Conservation (phyloP, 2,797 vertebrate species). For the Delichon dasypus region DNA sequence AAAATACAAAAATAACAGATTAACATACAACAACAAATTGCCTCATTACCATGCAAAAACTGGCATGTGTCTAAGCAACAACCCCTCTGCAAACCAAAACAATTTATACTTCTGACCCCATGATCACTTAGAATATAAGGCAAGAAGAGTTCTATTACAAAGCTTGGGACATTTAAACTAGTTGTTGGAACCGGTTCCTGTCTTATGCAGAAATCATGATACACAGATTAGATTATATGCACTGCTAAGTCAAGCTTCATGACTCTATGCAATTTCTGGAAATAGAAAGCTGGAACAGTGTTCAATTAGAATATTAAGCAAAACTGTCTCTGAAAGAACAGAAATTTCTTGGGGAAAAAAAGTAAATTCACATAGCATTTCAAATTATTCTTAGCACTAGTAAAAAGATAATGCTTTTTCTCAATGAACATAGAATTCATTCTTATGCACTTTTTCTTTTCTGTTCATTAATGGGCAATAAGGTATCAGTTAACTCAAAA, state of each 20-base stretch:
- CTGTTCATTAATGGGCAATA: not conserved
- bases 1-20: slow-evolving; percentile 22
- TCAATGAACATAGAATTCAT: not conserved
- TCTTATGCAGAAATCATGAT: not conserved
- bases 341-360: not conserved
- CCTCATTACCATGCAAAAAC: not conserved
- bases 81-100: not conserved
- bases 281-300: not conserved
- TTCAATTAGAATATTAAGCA: not conserved
- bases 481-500: not conserved
- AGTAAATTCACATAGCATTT: not conserved
- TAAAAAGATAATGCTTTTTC: not conserved
- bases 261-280: not conserved
- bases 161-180: not conserved
- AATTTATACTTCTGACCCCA: not conserved
- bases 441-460: rapidly evolving
- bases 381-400: not conserved
- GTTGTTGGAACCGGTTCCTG: not conserved
- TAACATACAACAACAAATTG: slow-evolving; percentile 5
- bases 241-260: not conserved
- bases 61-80: not conserved
- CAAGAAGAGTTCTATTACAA: not conserved
- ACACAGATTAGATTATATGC: rapidly evolving
- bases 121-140: not conserved
- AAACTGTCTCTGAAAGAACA: not conserved